Base-by-base conservation (phyloP, 30 jellyfish, hydroid and myxozoan species). In the Aurelia sp. region DNA sequence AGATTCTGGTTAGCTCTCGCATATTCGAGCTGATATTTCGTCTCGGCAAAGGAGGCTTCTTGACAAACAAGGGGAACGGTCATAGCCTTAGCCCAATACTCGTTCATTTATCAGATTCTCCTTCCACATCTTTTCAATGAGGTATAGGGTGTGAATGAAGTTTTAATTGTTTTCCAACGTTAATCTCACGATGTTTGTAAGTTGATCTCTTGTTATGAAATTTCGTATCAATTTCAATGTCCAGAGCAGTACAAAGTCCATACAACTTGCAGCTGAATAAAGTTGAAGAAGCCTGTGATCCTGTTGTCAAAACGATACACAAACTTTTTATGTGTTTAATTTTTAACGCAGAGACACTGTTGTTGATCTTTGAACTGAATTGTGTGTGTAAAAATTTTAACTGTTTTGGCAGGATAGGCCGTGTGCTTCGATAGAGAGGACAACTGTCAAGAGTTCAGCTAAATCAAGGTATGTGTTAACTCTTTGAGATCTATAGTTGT, bases 351-450 rank as follows among this genome's bases (percentile, higher is more conserved):
- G 15, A 2, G 71, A 6, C 30, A 61, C 30, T 61, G 30, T 13
- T 61, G 15, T 4, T 61, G 33, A n/a, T 61, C 33, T 11, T 61
- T 61, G 71, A 61, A 3, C 9, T n/a, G 33, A 12, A 3, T 2
- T n/a, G 27, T n/a, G 33, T 61, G 27, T 61, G 27, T 18, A 7
- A 61, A 61, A 19, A 0, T 16, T 33, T n/a, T 59, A 10, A 10
- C 22, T 13, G 3, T 30, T 18, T 33, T 15, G 48, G 5, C 20
- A 74, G 86, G 86, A 55, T 27, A 52, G 86, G 71, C 75, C 74
- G 15, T 52, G 18, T 33, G 23, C 86, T 8, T 55, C 86, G 11
- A 74, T 27, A 18, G 44, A 20, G 40, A 58, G 44, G 22, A 13
- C 86, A 0, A 10, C 20, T 13, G 27, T 13, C 64, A 11, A 6